A percentile compares a stretch with the other conserved stretches of the same genome.
Evolutionary conservation across 2,888 invertebrate genomes (phyloP).

Genomic region (Eristalis intricaria): DNA sequence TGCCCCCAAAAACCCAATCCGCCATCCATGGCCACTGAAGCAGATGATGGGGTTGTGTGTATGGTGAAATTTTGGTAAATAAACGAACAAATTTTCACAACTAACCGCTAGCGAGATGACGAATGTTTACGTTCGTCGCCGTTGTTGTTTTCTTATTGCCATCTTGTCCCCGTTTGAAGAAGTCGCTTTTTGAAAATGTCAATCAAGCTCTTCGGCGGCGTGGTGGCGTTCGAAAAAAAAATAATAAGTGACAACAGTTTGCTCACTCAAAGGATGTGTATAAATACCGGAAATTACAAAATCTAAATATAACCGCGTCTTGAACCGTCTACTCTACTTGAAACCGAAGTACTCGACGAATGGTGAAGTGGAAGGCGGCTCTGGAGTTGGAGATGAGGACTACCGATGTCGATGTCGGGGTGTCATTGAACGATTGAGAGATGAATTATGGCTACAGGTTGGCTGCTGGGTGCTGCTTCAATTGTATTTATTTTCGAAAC

Average conservation of each 20-base stretch:
- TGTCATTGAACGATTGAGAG: conserved; percentile 17
- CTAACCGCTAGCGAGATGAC: conserved; percentile 16
- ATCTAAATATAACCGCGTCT: conserved; percentile 42
- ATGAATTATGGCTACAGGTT: conserved; percentile 18
- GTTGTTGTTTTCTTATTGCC: conserved; percentile 1
- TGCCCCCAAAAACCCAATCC: conserved; percentile 10
- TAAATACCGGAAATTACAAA: conserved; percentile 32
- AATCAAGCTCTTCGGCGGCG: conserved; percentile 16
- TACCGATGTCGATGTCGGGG: neutral
- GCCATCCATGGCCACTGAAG: conserved; percentile 39
- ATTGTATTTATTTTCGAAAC: conserved; percentile 14
- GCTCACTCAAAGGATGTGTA: conserved; percentile 10
- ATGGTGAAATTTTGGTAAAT: conserved; percentile 28
- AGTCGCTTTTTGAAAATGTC: conserved; percentile 23
- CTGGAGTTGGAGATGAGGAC: neutral
- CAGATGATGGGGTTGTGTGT: conserved; percentile 13
- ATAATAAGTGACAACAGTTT: neutral
- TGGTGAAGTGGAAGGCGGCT: neutral
- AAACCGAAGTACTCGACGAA: neutral
- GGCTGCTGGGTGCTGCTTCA: conserved; percentile 1
- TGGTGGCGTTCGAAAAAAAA: neutral
- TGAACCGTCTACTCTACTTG: too few species aligned
- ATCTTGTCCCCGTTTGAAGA: conserved; percentile 2
- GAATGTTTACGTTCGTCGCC: conserved; percentile 5
- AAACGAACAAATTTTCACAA: conserved; percentile 19